These are phyloP conservation scores for Triplophysa rosa DNA, from an alignment of 2,113 vertebrate genomes.

Conservation along the genomic window DNA sequence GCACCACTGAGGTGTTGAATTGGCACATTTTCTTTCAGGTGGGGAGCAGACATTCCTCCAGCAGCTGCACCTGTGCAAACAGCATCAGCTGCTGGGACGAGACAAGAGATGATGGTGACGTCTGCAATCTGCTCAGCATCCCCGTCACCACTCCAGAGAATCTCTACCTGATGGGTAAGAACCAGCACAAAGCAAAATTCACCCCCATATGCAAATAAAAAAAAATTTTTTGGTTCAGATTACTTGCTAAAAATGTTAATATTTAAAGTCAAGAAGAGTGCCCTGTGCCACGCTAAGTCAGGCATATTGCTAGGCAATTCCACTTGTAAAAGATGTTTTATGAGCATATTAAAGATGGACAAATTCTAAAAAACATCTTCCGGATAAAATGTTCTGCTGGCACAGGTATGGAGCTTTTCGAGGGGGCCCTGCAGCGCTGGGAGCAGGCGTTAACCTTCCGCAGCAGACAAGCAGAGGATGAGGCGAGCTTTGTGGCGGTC, in stretches of 20 bases:
- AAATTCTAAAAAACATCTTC: background rate
- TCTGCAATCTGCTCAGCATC: constrained; percentile 82
- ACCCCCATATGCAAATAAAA: background rate
- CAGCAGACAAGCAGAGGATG: constrained; percentile 83
- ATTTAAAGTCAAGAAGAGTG: too few species aligned
- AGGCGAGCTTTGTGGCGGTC: constrained; percentile 79
- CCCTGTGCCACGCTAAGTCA: too few species aligned
- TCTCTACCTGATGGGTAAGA: constrained; percentile 93
- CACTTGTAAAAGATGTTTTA: too few species aligned
- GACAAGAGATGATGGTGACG: constrained; percentile 77
- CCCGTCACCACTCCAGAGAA: constrained; percentile 94
- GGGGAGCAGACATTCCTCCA: constrained; percentile 87
- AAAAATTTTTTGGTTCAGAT: too few species aligned
- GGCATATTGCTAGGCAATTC: too few species aligned
- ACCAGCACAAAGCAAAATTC: background rate
- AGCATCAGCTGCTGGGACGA: constrained; percentile 85
- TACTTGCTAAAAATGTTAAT: too few species aligned
- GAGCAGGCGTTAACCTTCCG: constrained; percentile 92
- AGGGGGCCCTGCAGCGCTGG: constrained; percentile 91
- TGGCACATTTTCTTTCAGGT: constrained; percentile 69
- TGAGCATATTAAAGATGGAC: too few species aligned
- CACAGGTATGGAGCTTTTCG: constrained; percentile 95
- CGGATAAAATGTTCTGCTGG: background rate
- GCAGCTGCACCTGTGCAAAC: constrained; percentile 87
- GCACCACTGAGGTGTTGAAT: background rate